phyloP scores from a whole-genome alignment of 2,888 invertebrate genomes.

The Leptopterna dolabrata region DNA sequence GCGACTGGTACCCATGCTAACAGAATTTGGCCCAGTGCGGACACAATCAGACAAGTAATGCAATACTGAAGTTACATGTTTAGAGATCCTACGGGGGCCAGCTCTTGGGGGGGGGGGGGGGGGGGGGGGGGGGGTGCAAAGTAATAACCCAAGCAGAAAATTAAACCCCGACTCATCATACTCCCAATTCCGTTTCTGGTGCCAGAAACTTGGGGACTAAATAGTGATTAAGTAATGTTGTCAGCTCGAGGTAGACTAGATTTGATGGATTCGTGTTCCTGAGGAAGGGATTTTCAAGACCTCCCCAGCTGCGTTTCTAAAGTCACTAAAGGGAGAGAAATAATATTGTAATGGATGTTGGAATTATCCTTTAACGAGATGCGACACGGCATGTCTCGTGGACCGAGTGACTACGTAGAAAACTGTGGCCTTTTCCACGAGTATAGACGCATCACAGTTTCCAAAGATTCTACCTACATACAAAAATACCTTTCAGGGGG shows the following conservation, averaged over 20 bases:
- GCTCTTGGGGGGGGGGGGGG: not conserved
- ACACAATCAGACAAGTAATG: not conserved
- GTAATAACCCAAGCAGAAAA: constrained; percentile 36
- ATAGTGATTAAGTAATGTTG: constrained; percentile 37
- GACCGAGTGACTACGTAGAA: not conserved
- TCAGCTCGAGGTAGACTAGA: constrained; percentile 19
- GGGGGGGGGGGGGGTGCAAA: not conserved
- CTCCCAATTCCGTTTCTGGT: constrained; percentile 22
- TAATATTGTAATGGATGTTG: not conserved
- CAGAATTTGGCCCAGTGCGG: not conserved
- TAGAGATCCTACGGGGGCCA: not conserved
- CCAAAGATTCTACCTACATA: no score
- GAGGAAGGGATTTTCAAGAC: constrained; percentile 16
- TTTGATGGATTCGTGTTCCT: constrained; percentile 16
- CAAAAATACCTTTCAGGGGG: no score
- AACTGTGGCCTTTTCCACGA: no score
- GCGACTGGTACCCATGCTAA: not conserved
- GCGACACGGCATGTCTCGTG: not conserved
- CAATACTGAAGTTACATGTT: constrained; percentile 7
- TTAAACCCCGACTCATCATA: constrained; percentile 32
- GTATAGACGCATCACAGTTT: no score
- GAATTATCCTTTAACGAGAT: constrained; percentile 7
- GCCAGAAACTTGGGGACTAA: not conserved
- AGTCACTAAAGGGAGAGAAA: not conserved
- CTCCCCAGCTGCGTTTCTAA: not conserved